These are phyloP conservation scores for Drosophila bipectinata DNA, from an alignment of 1,140 invertebrate genomes.

Conservation along the genomic window DNA sequence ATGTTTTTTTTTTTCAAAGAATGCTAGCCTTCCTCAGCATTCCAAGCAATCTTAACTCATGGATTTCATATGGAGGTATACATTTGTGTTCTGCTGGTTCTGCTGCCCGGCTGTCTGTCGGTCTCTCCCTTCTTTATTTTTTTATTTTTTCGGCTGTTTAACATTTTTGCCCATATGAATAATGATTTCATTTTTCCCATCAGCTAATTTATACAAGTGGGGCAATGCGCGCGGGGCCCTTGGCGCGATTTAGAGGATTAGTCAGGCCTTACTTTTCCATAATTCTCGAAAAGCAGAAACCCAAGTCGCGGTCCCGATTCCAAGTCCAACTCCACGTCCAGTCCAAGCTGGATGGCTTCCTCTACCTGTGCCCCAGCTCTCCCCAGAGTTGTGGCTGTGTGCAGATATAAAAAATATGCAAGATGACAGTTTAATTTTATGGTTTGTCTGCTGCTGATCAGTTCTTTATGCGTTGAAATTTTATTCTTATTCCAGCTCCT, in stretches of 20 bases:
- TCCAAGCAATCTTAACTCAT: conserved; percentile 8
- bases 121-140: conserved; percentile 8
- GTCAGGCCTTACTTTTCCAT: conserved; percentile 83
- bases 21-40: conserved; percentile 23
- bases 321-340: conserved; percentile 9
- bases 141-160: conserved; percentile 64
- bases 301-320: conserved; percentile 6
- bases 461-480: conserved; percentile 82
- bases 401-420: conserved; percentile 83
- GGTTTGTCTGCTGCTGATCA: conserved; percentile 84
- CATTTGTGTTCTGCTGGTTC: conserved; percentile 10
- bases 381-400: conserved; percentile 38
- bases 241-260: conserved; percentile 82
- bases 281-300: conserved; percentile 66
- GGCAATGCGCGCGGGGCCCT: conserved; percentile 66
- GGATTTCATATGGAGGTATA: background rate
- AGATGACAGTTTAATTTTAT: conserved; percentile 84
- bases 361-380: conserved; percentile 53
- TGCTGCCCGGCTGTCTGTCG: conserved; percentile 22
- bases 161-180: conserved; percentile 78
- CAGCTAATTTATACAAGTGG: conserved; percentile 83
- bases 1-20: conserved; percentile 2
- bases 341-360: conserved; percentile 18
- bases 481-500: conserved; percentile 48
- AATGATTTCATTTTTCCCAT: conserved; percentile 83